Percentiles rank a stretch among this genome's conserved stretches.
Conservation (phyloP, 2,888 invertebrate species). For the Lasiommata megera region DNA sequence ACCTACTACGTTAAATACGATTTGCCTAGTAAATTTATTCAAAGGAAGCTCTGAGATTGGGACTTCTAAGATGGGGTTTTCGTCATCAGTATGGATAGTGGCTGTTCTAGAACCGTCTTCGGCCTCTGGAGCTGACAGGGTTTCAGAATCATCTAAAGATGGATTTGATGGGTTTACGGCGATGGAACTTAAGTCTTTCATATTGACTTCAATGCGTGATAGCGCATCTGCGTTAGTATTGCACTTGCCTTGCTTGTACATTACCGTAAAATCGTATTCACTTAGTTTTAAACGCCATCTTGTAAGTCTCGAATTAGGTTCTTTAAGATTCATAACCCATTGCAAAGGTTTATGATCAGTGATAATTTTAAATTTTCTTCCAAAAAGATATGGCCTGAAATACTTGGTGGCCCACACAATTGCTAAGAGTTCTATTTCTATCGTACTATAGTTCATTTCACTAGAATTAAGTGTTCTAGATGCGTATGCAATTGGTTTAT, state of each 20-base stretch:
- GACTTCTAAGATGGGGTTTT: slow-evolving; percentile 16
- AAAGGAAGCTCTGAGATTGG: slow-evolving; percentile 22
- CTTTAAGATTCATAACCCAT: slow-evolving; percentile 43
- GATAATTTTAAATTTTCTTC: slow-evolving; percentile 28
- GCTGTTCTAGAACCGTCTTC: slow-evolving; percentile 3
- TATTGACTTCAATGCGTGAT: slow-evolving; percentile 21
- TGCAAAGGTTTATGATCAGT: slow-evolving; percentile 30
- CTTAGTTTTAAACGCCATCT: slow-evolving; percentile 27
- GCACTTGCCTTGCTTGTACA: slow-evolving; percentile 25
- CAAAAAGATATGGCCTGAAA: slow-evolving; percentile 27
- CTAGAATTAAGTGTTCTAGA: slow-evolving; percentile 32
- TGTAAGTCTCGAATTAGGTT: slow-evolving; percentile 36
- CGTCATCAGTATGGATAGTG: slow-evolving; percentile 11
- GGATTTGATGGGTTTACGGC: neutral
- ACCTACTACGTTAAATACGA: slow-evolving; percentile 15
- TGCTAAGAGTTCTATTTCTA: slow-evolving; percentile 47
- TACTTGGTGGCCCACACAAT: slow-evolving; percentile 41
- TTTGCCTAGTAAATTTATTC: slow-evolving; percentile 19
- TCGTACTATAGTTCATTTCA: slow-evolving; percentile 33
- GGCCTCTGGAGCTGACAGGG: too few species aligned
- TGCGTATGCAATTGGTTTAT: slow-evolving; percentile 35
- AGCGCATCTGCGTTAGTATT: slow-evolving; percentile 28
- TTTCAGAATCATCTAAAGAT: too few species aligned
- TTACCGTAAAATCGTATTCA: slow-evolving; percentile 23
- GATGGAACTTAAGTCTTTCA: slow-evolving; percentile 3